These are phyloP conservation scores for Calephelis nemesis DNA, from an alignment of 1,140 invertebrate genomes.

Conservation along the genomic window DNA sequence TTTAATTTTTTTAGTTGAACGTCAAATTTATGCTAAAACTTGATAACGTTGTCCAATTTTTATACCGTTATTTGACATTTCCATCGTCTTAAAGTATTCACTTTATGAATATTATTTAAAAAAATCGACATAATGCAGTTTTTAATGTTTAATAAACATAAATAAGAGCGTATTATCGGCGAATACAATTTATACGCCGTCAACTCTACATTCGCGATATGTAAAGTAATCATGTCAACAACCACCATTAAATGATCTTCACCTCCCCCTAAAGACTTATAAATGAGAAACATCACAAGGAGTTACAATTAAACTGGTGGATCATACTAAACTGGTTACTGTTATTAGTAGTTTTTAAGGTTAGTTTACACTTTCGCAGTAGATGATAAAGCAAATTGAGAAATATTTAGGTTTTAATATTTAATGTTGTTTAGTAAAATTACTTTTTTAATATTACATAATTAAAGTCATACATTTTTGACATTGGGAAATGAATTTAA, in stretches of 20 bases:
- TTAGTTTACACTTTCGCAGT: neutral
- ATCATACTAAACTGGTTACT: slow-evolving; percentile 26
- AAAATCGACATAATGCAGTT: neutral
- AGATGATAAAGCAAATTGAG: neutral
- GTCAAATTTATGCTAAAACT: too few relatives aligned
- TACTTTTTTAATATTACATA: too few relatives aligned
- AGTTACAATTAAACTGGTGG: slow-evolving; percentile 21
- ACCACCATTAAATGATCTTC: neutral
- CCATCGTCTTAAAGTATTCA: neutral
- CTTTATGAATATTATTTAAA: neutral
- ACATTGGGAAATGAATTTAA: too few relatives aligned
- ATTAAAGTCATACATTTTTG: too few relatives aligned
- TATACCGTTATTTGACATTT: too few relatives aligned
- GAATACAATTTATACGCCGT: slow-evolving; percentile 1
- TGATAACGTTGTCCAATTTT: too few relatives aligned
- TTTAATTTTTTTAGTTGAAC: too few relatives aligned
- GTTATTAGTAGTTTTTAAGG: slow-evolving; percentile 18
- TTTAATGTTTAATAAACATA: neutral
- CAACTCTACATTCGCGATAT: slow-evolving; percentile 7
- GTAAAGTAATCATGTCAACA: slow-evolving; percentile 11
- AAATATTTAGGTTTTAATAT: neutral
- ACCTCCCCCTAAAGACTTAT: neutral
- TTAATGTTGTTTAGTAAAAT: too few relatives aligned
- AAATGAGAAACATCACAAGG: neutral
- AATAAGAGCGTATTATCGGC: slow-evolving; percentile 2